phyloP scores from a whole-genome alignment of 2,113 vertebrate genomes.

The Phalacrocorax aristotelis region DNA sequence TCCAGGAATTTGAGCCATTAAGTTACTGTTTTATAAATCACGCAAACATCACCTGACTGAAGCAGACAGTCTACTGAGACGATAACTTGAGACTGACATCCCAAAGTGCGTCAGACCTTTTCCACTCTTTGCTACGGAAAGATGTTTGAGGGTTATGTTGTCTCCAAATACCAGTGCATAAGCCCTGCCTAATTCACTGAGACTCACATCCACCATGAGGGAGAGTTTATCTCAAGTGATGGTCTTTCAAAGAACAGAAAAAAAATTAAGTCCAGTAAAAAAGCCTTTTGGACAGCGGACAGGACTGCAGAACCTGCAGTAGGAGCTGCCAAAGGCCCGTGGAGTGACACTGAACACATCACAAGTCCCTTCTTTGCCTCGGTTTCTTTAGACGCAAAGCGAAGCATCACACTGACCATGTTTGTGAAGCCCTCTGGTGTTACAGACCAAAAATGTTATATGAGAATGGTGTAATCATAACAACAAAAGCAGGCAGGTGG shows the following conservation, averaged over 20 bases:
- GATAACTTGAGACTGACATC: not conserved
- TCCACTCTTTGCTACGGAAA: not conserved
- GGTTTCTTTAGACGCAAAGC: not conserved
- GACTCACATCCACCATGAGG: not conserved
- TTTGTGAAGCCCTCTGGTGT: not conserved
- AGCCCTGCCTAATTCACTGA: not conserved
- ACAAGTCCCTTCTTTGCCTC: not conserved
- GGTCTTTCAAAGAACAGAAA: not conserved
- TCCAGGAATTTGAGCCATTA: not conserved
- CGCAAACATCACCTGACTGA: not conserved
- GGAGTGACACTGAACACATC: not conserved
- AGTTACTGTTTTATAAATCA: not conserved
- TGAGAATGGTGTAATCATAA: not conserved
- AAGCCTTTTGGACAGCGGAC: not conserved
- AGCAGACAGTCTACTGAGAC: not conserved
- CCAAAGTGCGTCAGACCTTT: not conserved
- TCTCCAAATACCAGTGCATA: not conserved
- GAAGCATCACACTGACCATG: not conserved
- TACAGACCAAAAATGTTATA: not conserved
- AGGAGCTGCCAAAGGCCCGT: not conserved
- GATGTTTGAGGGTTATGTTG: not conserved
- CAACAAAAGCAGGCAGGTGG: not conserved
- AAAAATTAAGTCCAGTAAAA: not conserved
- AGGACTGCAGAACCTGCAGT: not conserved
- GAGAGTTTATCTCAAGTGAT: not conserved